A percentile compares a stretch with the other conserved stretches of the same genome.
Conservation (phyloP, 30 jellyfish, hydroid and myxozoan species). For the Aurelia aurita complex sp. Pacific region DNA sequence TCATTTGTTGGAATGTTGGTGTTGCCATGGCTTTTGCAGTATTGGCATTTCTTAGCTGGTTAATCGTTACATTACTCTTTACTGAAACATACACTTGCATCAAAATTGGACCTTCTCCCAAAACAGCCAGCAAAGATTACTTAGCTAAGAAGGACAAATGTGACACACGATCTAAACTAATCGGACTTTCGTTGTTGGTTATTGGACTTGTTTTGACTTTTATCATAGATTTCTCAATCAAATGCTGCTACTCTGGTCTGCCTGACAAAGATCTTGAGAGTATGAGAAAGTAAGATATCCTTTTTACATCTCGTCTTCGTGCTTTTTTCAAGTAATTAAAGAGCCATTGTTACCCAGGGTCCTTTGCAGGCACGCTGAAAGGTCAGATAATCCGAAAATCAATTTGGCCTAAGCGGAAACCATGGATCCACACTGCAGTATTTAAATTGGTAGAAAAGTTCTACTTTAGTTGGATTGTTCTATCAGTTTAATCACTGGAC, state of each 20-base stretch:
- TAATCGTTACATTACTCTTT: constrained; percentile 13
- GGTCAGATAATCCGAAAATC: no score
- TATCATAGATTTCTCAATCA: neutral
- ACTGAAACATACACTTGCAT: constrained; percentile 51
- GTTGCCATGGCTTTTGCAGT: constrained; percentile 14
- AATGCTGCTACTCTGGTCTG: constrained; percentile 6
- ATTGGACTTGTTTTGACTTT: neutral
- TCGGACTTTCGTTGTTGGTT: neutral
- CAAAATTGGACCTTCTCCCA: constrained; percentile 34
- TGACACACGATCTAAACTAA: neutral
- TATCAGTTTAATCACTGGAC: no score
- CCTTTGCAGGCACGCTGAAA: no score
- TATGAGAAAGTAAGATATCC: neutral
- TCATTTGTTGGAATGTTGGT: constrained; percentile 9
- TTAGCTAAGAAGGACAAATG: neutral
- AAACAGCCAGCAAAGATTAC: neutral
- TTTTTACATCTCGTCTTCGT: no score
- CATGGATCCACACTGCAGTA: no score
- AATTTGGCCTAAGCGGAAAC: no score
- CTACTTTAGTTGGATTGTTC: no score
- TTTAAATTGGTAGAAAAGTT: no score
- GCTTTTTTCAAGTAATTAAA: no score
- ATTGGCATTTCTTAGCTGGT: constrained; percentile 40
- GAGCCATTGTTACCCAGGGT: no score
- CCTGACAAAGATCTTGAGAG: neutral